Evolutionary conservation across 2,888 invertebrate species (phyloP).

Genomic region (Cylloceria caligata): DNA sequence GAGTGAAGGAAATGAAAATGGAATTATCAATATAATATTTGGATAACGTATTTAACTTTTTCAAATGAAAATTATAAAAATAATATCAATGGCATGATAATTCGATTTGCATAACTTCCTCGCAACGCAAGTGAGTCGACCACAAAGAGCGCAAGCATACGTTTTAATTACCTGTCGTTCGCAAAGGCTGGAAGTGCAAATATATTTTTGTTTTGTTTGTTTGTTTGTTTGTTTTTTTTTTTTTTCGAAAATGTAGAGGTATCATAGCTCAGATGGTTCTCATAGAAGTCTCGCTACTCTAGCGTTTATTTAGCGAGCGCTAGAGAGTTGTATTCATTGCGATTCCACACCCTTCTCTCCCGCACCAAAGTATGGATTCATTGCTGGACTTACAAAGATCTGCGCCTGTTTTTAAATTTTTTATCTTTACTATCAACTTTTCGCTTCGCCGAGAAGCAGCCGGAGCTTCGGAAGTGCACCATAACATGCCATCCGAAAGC

Average conservation of each 20-base stretch:
- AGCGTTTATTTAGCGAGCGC: slow-evolving; percentile 67
- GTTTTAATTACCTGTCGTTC: slow-evolving; percentile 82
- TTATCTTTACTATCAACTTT: slow-evolving; percentile 72
- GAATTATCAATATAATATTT: slow-evolving; percentile 67
- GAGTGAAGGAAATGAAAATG: slow-evolving; percentile 69
- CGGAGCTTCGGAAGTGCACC: slow-evolving; percentile 70
- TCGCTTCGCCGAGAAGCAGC: slow-evolving; percentile 78
- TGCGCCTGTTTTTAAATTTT: slow-evolving; percentile 65
- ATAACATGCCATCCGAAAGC: slow-evolving; percentile 52
- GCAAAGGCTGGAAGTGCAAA: slow-evolving; percentile 84
- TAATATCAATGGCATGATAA: slow-evolving; percentile 59
- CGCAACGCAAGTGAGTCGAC: slow-evolving; percentile 77
- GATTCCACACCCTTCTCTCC: slow-evolving; percentile 83
- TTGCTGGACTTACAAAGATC: slow-evolving; percentile 81
- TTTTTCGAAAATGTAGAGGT: slow-evolving; percentile 83
- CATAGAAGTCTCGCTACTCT: slow-evolving; percentile 81
- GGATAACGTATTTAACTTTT: neutral
- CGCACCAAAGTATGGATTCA: slow-evolving; percentile 84
- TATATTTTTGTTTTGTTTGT: slow-evolving; percentile 82
- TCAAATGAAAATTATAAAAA: slow-evolving; percentile 1
- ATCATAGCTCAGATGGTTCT: slow-evolving; percentile 85
- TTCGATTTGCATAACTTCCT: slow-evolving; percentile 72
- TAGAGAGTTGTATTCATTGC: slow-evolving; percentile 58
- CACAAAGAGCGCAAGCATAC: slow-evolving; percentile 84
- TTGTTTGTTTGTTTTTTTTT: no score